Evolutionary conservation across 2,888 invertebrate genomes (phyloP), one percentile per base, ranked within the genome.

Genomic region (Thumatha senex): DNA sequence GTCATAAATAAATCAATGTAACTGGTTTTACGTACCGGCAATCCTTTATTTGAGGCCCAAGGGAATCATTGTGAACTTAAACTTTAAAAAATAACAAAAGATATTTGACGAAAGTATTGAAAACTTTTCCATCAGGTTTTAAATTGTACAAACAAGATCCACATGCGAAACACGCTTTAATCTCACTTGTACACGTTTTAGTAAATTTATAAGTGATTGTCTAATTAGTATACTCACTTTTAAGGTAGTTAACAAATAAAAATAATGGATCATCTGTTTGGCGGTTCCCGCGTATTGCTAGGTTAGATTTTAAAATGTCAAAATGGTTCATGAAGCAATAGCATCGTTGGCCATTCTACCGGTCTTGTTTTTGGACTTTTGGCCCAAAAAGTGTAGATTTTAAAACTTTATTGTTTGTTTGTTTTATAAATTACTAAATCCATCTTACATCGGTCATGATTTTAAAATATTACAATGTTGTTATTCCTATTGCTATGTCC

Each of bases 11-110:
- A 70, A 71, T 71, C 72, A 68, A 69, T 55, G 58, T 51, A 82
- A 82, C 82, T 74, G 75, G 82, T 82, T 81, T 50, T 56, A 73
- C 74, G 53, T 77, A 80, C 78, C 80, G 70, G 51, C 34, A 54
- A 60, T 63, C 73, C 76, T 76, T 78, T 75, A 59, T 54, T 53
- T 29, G 30, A 58, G 54, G 53, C 58, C 58, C 51, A 47, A 44
- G 46, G 47, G 46, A 38, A 43, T 51, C 65, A 73, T 74, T 79
- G 70, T 72, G 44, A 54, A 58, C 62, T 58, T 58, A 35, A 36
- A 58, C 36, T 31, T 50, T 51, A 55, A 53, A 70, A 74, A 72
- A 65, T 58, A 55, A 67, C 60, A 57, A 53, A 48, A 63, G 49
- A n/a, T 48, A 31, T 12, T 48, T 47, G 24, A 46, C 30, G 33